Evolutionary conservation across 2,797 vertebrate species (phyloP), one percentile per base, ranked within the genome.

Genomic region (Danio aesculapii): DNA sequence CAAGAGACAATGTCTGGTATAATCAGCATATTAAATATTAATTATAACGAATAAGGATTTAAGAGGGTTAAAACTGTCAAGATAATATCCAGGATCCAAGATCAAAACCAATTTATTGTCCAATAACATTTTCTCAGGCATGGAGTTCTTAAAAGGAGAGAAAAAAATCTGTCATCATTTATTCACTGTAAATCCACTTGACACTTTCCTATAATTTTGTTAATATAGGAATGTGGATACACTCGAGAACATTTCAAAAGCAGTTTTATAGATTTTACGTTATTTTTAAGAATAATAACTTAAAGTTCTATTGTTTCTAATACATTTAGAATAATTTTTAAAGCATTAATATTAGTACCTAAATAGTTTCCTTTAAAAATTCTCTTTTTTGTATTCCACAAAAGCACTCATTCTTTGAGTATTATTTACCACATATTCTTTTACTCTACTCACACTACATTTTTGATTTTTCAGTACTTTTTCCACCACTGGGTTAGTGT

Each of bases 11-110:
- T 16, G 47, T 68, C 58, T 17, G 44, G 50, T 55, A 21, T 21
- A 41, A 77, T 77, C 50, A 46, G 44, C 50, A 75, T 12, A 21
- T 75, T 75, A 52, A 75, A 17, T 17, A 41, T 19, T 44, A 17
- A 21, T 19, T 41, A 7, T 44, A 64, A 30, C 55, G 44, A 46
- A 21, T 6, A 46, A 44, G 43, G 49, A 66, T 76, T 67, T 47
- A 55, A 77, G 53, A n/a, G 19, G 41, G 21, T 49, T 68, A 49
- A 57, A 62, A 57, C 43, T 75, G 49, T 81, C 52, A 61, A 68
- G 43, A 46, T 68, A 12, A 77, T 47, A 57, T 44, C 61, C 41
- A 44, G 30, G 74, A 66, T 11, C 50, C 62, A 77, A 75, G 30
- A 63, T 63, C 61, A 76, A 76, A 76, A 68, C 63, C 53, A 46